Percentiles rank a stretch among this genome's conserved stretches.
Conservation (phyloP, 2,888 invertebrate genomes). For the Calliopum simillimum region DNA sequence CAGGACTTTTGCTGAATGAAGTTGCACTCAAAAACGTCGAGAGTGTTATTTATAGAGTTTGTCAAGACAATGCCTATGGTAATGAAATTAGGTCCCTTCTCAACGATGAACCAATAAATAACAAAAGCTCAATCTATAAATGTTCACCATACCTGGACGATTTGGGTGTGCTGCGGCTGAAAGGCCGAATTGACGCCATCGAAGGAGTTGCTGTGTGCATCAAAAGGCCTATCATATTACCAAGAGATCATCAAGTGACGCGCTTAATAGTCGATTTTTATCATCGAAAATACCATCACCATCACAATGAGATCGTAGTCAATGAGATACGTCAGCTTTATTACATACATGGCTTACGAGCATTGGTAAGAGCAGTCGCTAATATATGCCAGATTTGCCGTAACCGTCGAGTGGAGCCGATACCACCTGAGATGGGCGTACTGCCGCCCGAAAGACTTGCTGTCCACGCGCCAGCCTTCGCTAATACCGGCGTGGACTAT, state of each 20-base stretch:
- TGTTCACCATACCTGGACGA: constrained; percentile 6
- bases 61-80: too few species aligned
- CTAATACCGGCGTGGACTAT: constrained; percentile 38
- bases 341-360: constrained; percentile 26
- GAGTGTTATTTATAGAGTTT: too few species aligned
- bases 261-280: too few species aligned
- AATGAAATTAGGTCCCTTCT: too few species aligned
- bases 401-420: constrained; percentile 22
- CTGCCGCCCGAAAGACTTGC: constrained; percentile 37
- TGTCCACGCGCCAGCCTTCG: constrained; percentile 22
- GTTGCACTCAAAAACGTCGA: too few species aligned
- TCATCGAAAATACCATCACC: constrained; percentile 35
- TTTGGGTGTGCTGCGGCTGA: constrained; percentile 31
- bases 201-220: too few species aligned
- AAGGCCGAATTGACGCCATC: constrained; percentile 35
- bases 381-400: constrained; percentile 31
- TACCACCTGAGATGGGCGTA: constrained; percentile 33
- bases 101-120: too few species aligned
- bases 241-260: too few species aligned
- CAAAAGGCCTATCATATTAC: too few species aligned
- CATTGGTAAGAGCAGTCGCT: neutral
- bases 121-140: too few species aligned
- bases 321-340: constrained; percentile 35
- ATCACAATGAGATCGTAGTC: constrained; percentile 33
- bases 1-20: neutral